phyloP scores from a whole-genome alignment of 2,113 vertebrate species.

The Hylia prasina region DNA sequence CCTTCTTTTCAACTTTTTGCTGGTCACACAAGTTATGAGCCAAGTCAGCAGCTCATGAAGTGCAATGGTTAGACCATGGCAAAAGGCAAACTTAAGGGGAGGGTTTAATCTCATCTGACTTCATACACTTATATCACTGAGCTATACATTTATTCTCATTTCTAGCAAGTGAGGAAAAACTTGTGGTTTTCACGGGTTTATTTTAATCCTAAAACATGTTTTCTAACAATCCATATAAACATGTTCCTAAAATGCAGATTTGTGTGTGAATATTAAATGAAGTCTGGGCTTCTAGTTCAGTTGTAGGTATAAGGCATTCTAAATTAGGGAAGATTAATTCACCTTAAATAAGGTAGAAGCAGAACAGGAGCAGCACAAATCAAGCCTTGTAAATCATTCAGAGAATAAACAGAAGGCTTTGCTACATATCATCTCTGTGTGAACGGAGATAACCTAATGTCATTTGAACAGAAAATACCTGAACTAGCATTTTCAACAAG shows the following conservation, averaged over 20 bases:
- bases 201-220: neutral
- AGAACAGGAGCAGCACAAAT: neutral
- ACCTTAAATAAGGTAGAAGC: neutral
- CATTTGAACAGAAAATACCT: constrained; percentile 17
- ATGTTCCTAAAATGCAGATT: neutral
- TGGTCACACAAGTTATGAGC: neutral
- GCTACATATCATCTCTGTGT: neutral
- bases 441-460: neutral
- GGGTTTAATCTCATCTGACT: neutral
- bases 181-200: neutral
- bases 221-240: neutral
- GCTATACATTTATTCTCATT: neutral
- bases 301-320: neutral
- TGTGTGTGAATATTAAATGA: neutral
- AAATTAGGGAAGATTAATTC: neutral
- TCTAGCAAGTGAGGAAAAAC: neutral
- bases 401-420: constrained; percentile 3
- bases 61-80: neutral
- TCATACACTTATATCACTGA: neutral
- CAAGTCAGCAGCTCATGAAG: neutral
- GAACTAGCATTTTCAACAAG: constrained; percentile 8
- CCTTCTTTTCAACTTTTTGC: neutral
- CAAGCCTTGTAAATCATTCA: neutral
- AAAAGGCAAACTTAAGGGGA: neutral
- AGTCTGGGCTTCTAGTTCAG: neutral